Evolutionary conservation across 2,888 invertebrate species (phyloP).

Genomic region (Melipona beecheii): DNA sequence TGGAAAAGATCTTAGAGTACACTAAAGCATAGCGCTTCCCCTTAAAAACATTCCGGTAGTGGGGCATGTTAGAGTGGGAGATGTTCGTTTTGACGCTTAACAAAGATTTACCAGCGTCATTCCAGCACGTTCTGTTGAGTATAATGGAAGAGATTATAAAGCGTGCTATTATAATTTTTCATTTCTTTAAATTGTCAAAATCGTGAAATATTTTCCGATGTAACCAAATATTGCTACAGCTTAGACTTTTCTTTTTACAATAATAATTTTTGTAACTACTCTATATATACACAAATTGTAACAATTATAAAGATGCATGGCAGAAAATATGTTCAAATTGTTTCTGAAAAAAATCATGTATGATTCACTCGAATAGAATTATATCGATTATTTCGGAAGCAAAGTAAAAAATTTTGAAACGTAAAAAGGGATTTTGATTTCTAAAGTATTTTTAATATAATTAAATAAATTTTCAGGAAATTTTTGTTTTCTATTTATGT

Average conservation of each 20-base stretch:
- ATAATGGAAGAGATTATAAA: not conserved
- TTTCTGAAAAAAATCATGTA: not conserved
- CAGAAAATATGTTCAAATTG: not conserved
- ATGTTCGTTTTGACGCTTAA: not conserved
- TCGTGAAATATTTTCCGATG: not conserved
- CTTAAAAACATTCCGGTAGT: not conserved
- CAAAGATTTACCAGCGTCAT: not conserved
- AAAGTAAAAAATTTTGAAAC: not conserved
- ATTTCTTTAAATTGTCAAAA: not conserved
- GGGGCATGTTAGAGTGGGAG: not conserved
- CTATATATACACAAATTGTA: not conserved
- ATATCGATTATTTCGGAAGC: not conserved
- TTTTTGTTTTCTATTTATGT: too few species aligned
- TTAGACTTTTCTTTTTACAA: not conserved
- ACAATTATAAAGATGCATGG: too few species aligned
- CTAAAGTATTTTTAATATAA: not conserved
- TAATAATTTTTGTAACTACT: not conserved
- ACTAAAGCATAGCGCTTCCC: not conserved
- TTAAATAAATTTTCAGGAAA: too few species aligned
- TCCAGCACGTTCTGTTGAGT: not conserved
- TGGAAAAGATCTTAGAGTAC: conserved; percentile 9
- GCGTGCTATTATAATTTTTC: not conserved
- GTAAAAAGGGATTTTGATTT: not conserved
- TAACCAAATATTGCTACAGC: not conserved
- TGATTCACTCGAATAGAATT: not conserved